Evolutionary conservation across 2,113 vertebrate species (phyloP).

Genomic region (Pterocles orientalis): DNA sequence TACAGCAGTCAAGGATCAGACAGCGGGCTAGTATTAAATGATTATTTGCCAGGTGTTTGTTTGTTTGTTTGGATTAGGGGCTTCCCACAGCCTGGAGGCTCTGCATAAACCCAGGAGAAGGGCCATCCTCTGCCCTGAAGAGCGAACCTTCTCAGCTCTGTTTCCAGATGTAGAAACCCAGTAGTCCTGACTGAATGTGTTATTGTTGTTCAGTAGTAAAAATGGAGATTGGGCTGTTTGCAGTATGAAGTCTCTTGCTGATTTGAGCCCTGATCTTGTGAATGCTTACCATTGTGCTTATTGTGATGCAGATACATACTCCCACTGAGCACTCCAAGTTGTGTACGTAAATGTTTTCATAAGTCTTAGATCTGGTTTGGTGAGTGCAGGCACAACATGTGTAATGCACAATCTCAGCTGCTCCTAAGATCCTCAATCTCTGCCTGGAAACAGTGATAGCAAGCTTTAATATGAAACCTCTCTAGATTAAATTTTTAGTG

Average conservation of each 20-base stretch:
- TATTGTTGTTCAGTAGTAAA: not conserved
- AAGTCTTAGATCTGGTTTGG: conserved; percentile 4
- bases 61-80: not conserved
- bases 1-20: not conserved
- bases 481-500: conserved; percentile 7
- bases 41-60: not conserved
- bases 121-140: not conserved
- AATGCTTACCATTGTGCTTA: not conserved
- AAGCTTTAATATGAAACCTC: not conserved
- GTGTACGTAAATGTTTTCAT: not conserved
- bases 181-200: not conserved
- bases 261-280: not conserved
- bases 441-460: not conserved
- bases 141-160: not conserved
- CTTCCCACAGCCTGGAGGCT: not conserved
- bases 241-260: not conserved
- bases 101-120: not conserved
- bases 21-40: not conserved
- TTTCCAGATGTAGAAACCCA: not conserved
- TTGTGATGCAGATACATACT: not conserved
- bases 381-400: not conserved
- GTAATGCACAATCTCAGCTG: not conserved
- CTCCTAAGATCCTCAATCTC: not conserved
- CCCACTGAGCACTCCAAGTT: not conserved
- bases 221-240: not conserved